These are phyloP conservation scores for Drosophila persimilis DNA, from an alignment of 1,140 invertebrate species.

Conservation along the genomic window DNA sequence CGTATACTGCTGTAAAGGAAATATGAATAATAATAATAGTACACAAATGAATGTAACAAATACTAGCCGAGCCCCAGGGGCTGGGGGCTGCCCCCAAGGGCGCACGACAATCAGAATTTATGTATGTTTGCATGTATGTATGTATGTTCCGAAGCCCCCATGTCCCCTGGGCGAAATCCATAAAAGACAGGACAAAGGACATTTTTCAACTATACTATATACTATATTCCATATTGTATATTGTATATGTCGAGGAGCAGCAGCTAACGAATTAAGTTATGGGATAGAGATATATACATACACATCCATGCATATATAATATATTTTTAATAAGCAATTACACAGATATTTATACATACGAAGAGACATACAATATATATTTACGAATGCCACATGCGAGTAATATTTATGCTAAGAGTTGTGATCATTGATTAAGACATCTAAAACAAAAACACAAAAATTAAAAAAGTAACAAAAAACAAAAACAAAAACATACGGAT, in stretches of 20 bases:
- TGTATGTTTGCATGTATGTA: too few relatives aligned
- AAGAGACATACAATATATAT: constrained; percentile 54
- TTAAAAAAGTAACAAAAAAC: constrained; percentile 31
- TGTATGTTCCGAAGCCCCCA: background rate
- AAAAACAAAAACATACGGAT: constrained; percentile 31
- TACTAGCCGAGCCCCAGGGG: constrained; percentile 24
- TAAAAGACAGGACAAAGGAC: constrained; percentile 37
- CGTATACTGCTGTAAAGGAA: constrained; percentile 14
- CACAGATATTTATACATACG: constrained; percentile 44
- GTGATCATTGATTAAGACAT: constrained; percentile 83
- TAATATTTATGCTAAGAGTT: constrained; percentile 82
- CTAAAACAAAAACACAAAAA: constrained; percentile 39
- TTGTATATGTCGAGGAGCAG: constrained; percentile 34
- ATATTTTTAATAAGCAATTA: constrained; percentile 50
- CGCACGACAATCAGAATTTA: constrained; percentile 12
- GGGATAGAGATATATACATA: constrained; percentile 40
- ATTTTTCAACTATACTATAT: constrained; percentile 17
- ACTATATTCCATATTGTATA: constrained; percentile 5
- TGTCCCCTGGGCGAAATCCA: constrained; percentile 12
- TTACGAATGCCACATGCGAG: constrained; percentile 70
- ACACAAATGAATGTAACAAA: constrained; percentile 28
- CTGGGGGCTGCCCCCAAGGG: too few relatives aligned
- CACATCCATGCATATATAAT: constrained; percentile 19
- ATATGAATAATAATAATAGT: constrained; percentile 25
- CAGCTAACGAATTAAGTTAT: constrained; percentile 37